Conservation (phyloP, 2,888 invertebrate genomes). For the Stenolophus ochropezus region DNA sequence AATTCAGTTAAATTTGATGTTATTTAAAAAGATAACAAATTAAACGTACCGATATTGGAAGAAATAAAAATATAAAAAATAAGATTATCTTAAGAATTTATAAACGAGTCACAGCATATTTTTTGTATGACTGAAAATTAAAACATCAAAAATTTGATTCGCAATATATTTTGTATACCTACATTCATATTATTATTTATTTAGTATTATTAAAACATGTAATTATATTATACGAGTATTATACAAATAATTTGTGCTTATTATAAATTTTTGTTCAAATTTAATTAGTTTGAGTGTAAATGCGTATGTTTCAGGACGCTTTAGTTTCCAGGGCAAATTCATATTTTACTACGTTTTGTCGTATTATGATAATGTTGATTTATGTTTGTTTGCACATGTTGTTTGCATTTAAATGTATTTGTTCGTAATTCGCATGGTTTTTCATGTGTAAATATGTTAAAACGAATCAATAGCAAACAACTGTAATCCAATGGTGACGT, state of each 20-base stretch:
- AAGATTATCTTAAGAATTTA: no score
- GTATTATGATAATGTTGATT: constrained; percentile 18
- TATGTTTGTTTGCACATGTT: neutral
- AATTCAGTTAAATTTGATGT: no score
- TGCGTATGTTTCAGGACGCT: neutral
- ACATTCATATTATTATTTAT: neutral
- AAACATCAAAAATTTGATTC: no score
- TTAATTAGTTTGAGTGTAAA: neutral
- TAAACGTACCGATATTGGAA: no score
- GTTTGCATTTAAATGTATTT: constrained; percentile 22
- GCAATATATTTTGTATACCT: no score
- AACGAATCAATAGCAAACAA: neutral
- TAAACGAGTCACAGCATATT: no score
- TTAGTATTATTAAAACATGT: neutral
- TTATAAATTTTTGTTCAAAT: neutral
- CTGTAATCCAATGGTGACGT: neutral
- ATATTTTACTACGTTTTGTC: constrained; percentile 21
- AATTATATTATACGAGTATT: neutral
- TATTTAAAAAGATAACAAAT: no score
- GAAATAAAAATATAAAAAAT: no score
- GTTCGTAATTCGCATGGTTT: constrained; percentile 23
- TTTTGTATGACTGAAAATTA: no score
- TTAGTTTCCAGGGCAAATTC: neutral
- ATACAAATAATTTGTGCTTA: neutral
- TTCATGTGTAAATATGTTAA: neutral